Evolutionary conservation across 2,888 invertebrate species (phyloP), one percentile per base, ranked within the genome.

Genomic region (Hipparchia sbordonii): DNA sequence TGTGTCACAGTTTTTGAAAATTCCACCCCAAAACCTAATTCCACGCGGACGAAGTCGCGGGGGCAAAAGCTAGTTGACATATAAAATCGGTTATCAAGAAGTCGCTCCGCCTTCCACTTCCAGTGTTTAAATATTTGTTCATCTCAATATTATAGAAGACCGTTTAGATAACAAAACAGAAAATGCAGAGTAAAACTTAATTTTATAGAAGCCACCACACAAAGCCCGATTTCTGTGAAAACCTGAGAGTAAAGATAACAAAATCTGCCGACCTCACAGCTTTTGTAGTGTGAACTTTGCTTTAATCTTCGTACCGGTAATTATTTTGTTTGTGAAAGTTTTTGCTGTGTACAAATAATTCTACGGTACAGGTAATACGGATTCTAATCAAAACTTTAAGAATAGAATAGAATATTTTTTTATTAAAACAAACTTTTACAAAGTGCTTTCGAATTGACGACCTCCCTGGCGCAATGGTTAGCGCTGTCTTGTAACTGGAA

Each of bases 231-330:
- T 57, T 57, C 57, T 8, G 8, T 8, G 57, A 57, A 57, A 57
- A 57, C 57, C 57, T 57, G 23, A 13, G 13, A 13, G 57, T 13
- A 13, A 13, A 57, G 57, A 57, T 57, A 57, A 57, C 23, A 23
- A 23, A 57, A 57, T 3, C 57, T 57, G 23, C 23, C 57, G 13
- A 57, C 57, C 23, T 57, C 13, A 57, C 23, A 13, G 1, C 57
- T 57, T 57, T 57, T 57, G 57, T 57, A 13, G 57, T 23, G 57
- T 57, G 57, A 57, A 57, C 57, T 57, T 57, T 57, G 23, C 9
- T 54, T 54, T 57, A 23, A 57, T 57, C 57, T 57, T 57, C 57
- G 2, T 13, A 23, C 57, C 8, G 13, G 57, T 13, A 23, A 57
- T 9, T 9, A 57, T 8, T 57, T 3, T 23, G 57, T 57, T 23